Conservation (phyloP, 2,797 vertebrate species). For the Dipus sagitta region DNA sequence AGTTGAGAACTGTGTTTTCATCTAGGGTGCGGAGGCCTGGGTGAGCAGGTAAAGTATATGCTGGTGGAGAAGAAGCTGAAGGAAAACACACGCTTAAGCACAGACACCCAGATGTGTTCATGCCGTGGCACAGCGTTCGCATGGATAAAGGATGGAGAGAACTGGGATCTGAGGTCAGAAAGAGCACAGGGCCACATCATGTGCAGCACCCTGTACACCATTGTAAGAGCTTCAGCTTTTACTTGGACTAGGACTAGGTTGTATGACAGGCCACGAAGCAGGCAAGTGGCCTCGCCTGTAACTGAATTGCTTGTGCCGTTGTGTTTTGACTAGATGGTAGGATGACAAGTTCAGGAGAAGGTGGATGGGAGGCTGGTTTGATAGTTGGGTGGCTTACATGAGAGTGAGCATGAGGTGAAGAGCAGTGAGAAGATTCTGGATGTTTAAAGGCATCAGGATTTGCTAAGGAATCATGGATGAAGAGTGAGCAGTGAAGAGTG, state of each 20-base stretch:
- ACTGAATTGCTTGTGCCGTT: background rate
- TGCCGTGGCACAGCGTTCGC: background rate
- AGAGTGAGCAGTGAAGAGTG: background rate
- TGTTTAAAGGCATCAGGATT: background rate
- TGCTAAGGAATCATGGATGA: background rate
- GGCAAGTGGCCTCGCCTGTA: background rate
- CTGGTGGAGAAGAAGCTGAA: background rate
- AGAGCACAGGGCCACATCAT: background rate
- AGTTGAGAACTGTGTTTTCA: background rate
- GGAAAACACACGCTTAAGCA: background rate
- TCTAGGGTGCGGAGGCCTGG: background rate
- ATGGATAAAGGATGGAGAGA: background rate
- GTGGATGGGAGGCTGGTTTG: background rate
- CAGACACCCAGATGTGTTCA: background rate
- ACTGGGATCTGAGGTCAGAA: background rate
- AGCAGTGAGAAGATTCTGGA: background rate
- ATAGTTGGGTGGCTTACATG: background rate
- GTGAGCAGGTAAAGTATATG: background rate
- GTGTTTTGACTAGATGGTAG: background rate
- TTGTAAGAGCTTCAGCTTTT: background rate
- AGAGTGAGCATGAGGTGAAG: background rate
- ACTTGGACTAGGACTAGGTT: background rate
- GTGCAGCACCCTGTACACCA: background rate
- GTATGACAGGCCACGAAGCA: background rate
- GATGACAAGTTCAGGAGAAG: background rate